Evolutionary conservation across 2,113 vertebrate species (phyloP).

Genomic region (Dasyurus viverrinus): DNA sequence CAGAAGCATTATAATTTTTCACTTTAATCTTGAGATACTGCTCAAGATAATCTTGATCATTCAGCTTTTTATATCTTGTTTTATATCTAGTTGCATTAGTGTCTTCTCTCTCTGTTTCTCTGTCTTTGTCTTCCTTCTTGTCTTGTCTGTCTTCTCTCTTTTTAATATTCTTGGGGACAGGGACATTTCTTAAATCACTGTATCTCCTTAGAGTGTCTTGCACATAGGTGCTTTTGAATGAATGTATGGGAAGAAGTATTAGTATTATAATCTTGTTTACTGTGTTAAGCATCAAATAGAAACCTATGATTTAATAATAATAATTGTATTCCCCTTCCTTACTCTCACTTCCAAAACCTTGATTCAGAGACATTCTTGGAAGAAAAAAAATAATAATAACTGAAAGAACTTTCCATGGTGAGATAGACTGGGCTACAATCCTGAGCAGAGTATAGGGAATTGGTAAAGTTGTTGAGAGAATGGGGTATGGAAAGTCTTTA

Average conservation of each 20-base stretch:
- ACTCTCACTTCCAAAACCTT: neutral
- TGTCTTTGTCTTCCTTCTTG: too few species aligned
- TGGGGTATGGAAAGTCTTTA: conserved; percentile 24
- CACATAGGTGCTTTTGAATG: too few species aligned
- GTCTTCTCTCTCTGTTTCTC: too few species aligned
- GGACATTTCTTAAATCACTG: neutral
- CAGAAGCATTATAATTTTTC: neutral
- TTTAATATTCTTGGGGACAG: neutral
- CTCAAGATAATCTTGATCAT: neutral
- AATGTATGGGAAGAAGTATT: neutral
- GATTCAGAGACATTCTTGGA: neutral
- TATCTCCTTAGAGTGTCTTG: neutral
- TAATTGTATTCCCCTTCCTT: neutral
- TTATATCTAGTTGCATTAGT: neutral
- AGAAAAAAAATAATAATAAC: neutral
- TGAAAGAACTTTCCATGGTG: neutral
- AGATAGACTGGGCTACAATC: neutral
- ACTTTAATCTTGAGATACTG: neutral
- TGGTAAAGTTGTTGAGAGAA: neutral
- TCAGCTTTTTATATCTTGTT: neutral
- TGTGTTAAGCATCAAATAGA: neutral
- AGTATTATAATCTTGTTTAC: neutral
- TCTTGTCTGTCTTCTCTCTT: too few species aligned
- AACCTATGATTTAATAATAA: neutral
- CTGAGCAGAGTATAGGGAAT: neutral